A percentile compares a stretch with the other conserved stretches of the same genome.
Conservation (phyloP, 2,888 invertebrate genomes). For the Mactromeris polynyma region DNA sequence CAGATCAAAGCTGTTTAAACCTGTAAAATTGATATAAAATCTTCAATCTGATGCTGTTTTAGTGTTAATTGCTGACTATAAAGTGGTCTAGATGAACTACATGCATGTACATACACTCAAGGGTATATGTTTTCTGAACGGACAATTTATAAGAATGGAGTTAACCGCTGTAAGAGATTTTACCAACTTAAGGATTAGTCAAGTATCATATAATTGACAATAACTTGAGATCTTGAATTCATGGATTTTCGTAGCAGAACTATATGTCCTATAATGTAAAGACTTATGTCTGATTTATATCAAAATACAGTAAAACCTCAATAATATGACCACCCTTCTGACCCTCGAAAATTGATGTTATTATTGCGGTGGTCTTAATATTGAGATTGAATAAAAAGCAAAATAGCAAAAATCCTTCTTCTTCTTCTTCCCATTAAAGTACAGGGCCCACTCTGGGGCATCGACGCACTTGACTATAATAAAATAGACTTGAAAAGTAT, state of each 20-base stretch:
- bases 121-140: neutral
- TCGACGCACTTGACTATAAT: no score
- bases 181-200: neutral
- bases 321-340: no score
- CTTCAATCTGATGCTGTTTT: neutral
- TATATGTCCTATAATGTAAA: no score
- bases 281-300: no score
- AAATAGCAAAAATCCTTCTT: no score
- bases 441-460: no score
- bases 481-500: no score
- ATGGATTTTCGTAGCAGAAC: neutral
- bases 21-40: constrained; percentile 7
- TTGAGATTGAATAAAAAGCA: no score
- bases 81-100: neutral
- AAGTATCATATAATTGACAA: neutral
- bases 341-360: no score
- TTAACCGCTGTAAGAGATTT: neutral
- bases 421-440: no score
- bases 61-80: neutral
- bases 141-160: neutral
- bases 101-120: neutral
- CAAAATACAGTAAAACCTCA: no score
- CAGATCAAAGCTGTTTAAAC: neutral
- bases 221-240: neutral
- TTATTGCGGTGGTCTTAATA: no score